Evolutionary conservation across 2,113 vertebrate genomes (phyloP).

Genomic region (Apteryx owenii): DNA sequence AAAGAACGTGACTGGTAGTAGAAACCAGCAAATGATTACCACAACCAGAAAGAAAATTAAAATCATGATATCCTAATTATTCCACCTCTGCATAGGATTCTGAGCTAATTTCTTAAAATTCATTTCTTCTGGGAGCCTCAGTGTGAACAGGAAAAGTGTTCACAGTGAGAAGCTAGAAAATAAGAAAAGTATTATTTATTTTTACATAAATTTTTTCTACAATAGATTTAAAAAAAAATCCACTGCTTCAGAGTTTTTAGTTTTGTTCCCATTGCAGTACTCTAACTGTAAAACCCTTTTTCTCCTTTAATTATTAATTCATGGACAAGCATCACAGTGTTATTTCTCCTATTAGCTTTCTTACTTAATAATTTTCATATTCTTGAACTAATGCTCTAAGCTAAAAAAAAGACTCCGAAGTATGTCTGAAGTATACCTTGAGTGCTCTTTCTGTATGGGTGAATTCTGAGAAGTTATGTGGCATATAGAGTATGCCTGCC

Average conservation of each 20-base stretch:
- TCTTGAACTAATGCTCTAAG: not conserved
- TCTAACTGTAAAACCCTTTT: not conserved
- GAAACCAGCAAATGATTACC: not conserved
- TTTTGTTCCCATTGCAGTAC: not conserved
- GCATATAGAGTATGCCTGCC: not conserved
- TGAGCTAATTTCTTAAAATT: not conserved
- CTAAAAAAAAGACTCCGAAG: not conserved
- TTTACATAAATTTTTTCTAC: not conserved
- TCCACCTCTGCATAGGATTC: slow-evolving; percentile 10
- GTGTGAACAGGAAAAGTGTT: not conserved
- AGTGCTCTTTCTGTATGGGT: not conserved
- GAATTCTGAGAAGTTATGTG: not conserved
- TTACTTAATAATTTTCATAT: not conserved
- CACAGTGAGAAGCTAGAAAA: not conserved
- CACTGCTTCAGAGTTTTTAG: not conserved
- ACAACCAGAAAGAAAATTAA: not conserved
- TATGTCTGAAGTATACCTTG: not conserved
- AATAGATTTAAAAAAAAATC: not conserved
- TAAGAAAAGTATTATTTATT: not conserved
- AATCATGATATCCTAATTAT: not conserved
- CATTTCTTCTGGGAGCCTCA: not conserved
- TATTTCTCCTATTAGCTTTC: not conserved
- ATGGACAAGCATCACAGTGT: not conserved
- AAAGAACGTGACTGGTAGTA: not conserved
- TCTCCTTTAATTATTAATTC: not conserved